A percentile compares a stretch with the other conserved stretches of the same genome.
Conservation (phyloP, 2,113 vertebrate species). For the Mastomys natalensis region DNA sequence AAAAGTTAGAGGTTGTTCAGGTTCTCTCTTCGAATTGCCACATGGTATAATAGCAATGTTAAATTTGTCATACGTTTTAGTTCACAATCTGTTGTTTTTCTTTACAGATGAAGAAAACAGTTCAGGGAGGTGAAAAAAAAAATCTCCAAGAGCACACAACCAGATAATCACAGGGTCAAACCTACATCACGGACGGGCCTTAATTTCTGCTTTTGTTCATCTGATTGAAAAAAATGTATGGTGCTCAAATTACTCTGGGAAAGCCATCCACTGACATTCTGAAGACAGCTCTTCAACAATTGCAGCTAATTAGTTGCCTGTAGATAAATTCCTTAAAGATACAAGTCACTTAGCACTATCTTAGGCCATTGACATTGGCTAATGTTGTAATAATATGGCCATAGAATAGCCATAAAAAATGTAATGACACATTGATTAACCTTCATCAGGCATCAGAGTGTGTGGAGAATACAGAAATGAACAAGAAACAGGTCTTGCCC, state of each 20-base stretch:
- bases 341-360: slow-evolving; percentile 50
- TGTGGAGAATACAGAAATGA: slow-evolving; percentile 21
- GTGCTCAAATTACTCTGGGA: slow-evolving; percentile 28
- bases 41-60: background rate
- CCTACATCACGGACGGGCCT: background rate
- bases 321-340: slow-evolving; percentile 53
- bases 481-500: background rate
- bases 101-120: background rate
- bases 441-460: slow-evolving; percentile 29
- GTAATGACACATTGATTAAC: slow-evolving; percentile 65
- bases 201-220: slow-evolving; percentile 43
- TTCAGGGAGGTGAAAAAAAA: slow-evolving; percentile 20
- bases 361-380: slow-evolving; percentile 21
- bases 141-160: slow-evolving; percentile 45
- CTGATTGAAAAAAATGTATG: slow-evolving; percentile 33
- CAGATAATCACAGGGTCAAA: slow-evolving; percentile 42
- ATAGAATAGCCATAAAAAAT: slow-evolving; percentile 59
- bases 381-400: slow-evolving; percentile 57
- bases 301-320: background rate
- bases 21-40: background rate
- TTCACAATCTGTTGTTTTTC: background rate
- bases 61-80: background rate
- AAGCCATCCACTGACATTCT: slow-evolving; percentile 19
- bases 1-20: background rate
- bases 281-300: slow-evolving; percentile 54